Conservation (phyloP, 2,797 vertebrate genomes). For the Antennarius maculatus region DNA sequence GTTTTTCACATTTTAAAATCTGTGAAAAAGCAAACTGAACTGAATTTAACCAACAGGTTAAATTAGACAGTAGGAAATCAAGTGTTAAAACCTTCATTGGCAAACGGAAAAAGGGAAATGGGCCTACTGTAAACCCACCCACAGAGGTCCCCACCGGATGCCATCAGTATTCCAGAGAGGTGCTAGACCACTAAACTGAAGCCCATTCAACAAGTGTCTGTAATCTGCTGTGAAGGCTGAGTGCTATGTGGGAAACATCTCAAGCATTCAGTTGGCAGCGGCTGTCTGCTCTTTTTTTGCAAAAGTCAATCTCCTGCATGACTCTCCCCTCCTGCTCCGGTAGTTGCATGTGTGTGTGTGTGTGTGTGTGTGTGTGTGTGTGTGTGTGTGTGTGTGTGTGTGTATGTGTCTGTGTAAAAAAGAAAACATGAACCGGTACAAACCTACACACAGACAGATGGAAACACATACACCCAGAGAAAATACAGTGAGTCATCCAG, state of each 20-base stretch:
- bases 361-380: too few species aligned
- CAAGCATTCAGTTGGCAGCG: conserved; percentile 65
- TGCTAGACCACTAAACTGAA: conserved; percentile 56
- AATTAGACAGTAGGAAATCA: background rate
- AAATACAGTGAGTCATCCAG: conserved; percentile 49
- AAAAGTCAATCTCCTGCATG: conserved; percentile 73
- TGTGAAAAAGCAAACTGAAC: too few species aligned
- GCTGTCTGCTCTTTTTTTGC: conserved; percentile 65
- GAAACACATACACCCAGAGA: conserved; percentile 31
- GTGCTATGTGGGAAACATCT: conserved; percentile 69
- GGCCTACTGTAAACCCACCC: background rate
- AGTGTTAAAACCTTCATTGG: background rate
- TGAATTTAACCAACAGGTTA: background rate
- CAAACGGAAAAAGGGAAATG: background rate
- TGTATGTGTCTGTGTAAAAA: background rate
- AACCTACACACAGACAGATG: conserved; percentile 42
- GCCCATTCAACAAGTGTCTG: conserved; percentile 58
- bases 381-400: conserved; percentile 5
- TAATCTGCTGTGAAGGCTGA: conserved; percentile 72
- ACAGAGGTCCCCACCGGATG: conserved; percentile 2
- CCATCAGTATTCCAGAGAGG: conserved; percentile 57
- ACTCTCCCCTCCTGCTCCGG: conserved; percentile 62
- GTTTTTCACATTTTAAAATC: too few species aligned
- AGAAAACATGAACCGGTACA: conserved; percentile 20
- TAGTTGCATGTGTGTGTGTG: conserved; percentile 22